phyloP scores from a whole-genome alignment of 2,888 invertebrate species.

The Tortrix viridana region DNA sequence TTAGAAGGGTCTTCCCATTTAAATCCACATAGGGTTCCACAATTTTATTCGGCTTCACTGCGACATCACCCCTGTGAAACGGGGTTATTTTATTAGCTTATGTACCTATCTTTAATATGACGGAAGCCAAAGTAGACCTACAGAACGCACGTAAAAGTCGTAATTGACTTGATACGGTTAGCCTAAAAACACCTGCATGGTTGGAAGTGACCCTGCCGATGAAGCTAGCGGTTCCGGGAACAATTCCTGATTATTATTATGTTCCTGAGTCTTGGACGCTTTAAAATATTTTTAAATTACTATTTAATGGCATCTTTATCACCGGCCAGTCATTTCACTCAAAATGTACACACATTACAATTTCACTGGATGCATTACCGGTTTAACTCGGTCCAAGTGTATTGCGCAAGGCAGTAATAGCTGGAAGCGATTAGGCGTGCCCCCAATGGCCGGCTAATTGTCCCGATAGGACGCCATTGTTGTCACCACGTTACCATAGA shows the following conservation, averaged over 20 bases:
- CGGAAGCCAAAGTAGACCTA: constrained; percentile 9
- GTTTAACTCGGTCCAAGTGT: background rate
- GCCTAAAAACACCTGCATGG: too few species aligned
- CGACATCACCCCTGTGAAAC: constrained; percentile 5
- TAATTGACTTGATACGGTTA: too few species aligned
- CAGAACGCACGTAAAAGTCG: background rate
- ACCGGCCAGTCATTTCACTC: constrained; percentile 5
- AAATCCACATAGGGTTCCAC: constrained; percentile 11
- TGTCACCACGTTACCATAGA: constrained; percentile 45
- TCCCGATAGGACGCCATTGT: constrained; percentile 56
- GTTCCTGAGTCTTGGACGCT: too few species aligned
- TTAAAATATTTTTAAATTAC: too few species aligned
- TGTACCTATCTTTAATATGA: background rate
- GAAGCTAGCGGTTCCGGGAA: too few species aligned
- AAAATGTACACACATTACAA: constrained; percentile 6
- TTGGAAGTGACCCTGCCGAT: too few species aligned
- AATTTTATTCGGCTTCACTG: constrained; percentile 9
- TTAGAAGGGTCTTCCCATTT: constrained; percentile 22
- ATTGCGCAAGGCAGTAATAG: constrained; percentile 52
- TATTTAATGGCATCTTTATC: background rate
- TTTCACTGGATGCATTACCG: constrained; percentile 12
- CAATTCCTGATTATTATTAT: too few species aligned
- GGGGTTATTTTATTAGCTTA: background rate
- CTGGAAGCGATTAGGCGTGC: constrained; percentile 47
- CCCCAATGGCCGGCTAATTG: constrained; percentile 58